Evolutionary conservation across 2,113 vertebrate species (phyloP).

Genomic region (Campylomormyrus tamandua): DNA sequence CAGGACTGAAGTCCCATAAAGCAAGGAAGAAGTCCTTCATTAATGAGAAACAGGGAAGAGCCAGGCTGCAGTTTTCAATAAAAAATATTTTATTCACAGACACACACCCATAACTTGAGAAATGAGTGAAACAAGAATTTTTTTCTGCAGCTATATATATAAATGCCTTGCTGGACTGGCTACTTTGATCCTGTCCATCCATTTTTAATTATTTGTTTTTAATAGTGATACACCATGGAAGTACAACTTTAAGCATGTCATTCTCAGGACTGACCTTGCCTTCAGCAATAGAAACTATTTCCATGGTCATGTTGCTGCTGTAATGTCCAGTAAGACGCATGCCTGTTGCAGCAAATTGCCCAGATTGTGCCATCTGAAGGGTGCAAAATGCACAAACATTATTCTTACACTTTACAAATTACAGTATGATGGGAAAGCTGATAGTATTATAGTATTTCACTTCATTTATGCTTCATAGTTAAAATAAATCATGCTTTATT

Average conservation of each 20-base stretch:
- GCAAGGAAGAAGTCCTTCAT: no score
- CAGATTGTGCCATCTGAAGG: not conserved
- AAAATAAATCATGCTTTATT: not conserved
- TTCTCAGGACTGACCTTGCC: not conserved
- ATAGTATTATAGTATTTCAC: not conserved
- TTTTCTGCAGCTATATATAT: not conserved
- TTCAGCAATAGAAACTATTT: not conserved
- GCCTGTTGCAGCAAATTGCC: not conserved
- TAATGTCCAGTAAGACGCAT: not conserved
- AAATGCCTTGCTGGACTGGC: not conserved
- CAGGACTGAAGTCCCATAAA: no score
- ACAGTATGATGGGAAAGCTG: not conserved
- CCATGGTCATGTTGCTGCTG: not conserved
- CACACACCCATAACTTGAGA: no score
- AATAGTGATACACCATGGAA: not conserved
- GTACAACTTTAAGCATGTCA: not conserved
- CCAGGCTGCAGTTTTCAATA: no score
- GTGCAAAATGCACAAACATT: not conserved
- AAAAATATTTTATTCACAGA: no score
- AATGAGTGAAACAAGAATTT: no score
- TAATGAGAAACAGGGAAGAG: no score
- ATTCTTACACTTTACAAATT: not conserved
- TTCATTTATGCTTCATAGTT: not conserved
- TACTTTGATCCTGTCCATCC: not conserved
- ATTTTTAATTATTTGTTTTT: not conserved